Conservation (phyloP, 1,140 invertebrate genomes). For the Drosophila arawakana region DNA sequence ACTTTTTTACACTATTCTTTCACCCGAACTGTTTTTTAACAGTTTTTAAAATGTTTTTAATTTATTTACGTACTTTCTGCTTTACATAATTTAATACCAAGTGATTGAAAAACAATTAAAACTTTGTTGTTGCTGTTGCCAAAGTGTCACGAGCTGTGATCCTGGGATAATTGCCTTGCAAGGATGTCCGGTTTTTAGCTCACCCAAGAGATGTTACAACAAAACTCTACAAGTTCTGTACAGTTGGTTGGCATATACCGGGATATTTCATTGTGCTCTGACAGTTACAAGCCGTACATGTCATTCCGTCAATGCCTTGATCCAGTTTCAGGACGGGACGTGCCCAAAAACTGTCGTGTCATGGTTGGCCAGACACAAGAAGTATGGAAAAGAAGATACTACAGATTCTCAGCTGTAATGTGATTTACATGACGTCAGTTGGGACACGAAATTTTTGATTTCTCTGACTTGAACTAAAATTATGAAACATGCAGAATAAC, state of each 20-base stretch:
- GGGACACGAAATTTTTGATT: slow-evolving; percentile 14
- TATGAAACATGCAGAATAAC: not conserved
- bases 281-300: slow-evolving; percentile 34
- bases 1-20: too few relatives aligned
- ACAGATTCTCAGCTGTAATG: not conserved
- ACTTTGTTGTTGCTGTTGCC: too few relatives aligned
- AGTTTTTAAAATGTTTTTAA: too few relatives aligned
- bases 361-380: slow-evolving; percentile 54
- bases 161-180: slow-evolving; percentile 2
- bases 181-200: slow-evolving; percentile 5
- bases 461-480: not conserved
- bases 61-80: too few relatives aligned
- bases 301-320: slow-evolving; percentile 34
- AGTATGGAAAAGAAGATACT: slow-evolving; percentile 43
- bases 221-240: not conserved
- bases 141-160: too few relatives aligned
- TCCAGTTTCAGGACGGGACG: slow-evolving; percentile 22
- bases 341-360: slow-evolving; percentile 56
- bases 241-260: not conserved
- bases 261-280: slow-evolving; percentile 15
- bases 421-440: slow-evolving; percentile 42
- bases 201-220: not conserved
- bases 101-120: too few relatives aligned
- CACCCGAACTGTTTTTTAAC: too few relatives aligned
- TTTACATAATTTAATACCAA: too few relatives aligned